Evolutionary conservation across 2,888 invertebrate genomes (phyloP), one percentile per base, ranked within the genome.

Genomic region (Plagiodera versicolora): DNA sequence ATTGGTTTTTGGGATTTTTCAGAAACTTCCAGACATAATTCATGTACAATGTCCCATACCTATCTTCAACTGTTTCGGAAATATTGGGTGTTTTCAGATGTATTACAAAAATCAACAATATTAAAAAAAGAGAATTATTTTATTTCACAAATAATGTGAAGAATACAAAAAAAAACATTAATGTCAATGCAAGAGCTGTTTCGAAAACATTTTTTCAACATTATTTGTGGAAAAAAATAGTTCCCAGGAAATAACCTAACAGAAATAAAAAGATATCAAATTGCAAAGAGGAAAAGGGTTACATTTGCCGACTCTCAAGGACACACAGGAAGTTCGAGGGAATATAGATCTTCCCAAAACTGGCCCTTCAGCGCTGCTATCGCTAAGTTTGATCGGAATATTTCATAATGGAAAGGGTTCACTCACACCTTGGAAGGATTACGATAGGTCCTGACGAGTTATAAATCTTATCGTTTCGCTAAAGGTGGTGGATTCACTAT

Each of bases 361-460:
- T 17, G 52, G 39, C 52, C 52, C 52, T 52, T 18, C 9, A n/a
- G 10, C 18, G 35, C 39, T 35, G 35, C 39, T 11, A 51, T 51
- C 32, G 32, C 35, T 51, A 52, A 52, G 39, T 52, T 52, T 52
- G 52, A 52, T 52, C 52, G n/a, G 5, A 39, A 39, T 52, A 39
- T 52, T 39, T 39, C 17, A 39, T 35, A 52, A 52, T 52, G 52
- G 20, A 67, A 69, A 67, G 69, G 69, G 68, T 69, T 70, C 68
- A 63, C 70, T 70, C 68, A 63, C 70, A 70, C 68, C 69, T 70
- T 66, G 65, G 56, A 65, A 57, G 65, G 63, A 47, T 67, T 67
- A 68, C 66, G 65, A 64, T 39, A 56, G 55, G 49, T 57, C 63
- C 58, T 50, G 65, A 65, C 63, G 49, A 8, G 20, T 39, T 47